Base-by-base conservation (phyloP, 2,888 invertebrate species). In the Campoplex nolae region DNA sequence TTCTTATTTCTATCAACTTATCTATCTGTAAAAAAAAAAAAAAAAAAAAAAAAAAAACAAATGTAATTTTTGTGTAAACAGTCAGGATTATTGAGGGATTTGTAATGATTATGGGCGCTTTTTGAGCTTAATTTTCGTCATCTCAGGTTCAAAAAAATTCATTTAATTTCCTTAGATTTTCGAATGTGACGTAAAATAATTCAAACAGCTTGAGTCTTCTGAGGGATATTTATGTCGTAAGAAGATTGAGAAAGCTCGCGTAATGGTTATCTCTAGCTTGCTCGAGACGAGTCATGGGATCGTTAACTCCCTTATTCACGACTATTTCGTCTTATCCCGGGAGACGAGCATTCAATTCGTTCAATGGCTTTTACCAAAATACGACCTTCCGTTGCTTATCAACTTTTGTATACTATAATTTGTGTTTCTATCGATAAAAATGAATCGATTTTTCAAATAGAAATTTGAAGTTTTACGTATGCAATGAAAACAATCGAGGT, bases 251-350 rank as follows among this genome's bases (percentile, higher is more conserved):
- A 78, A 85, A 85, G 68, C 85, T 75, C 51, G 70, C 32, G 62
- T 68, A 67, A 68, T 56, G 70, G 67, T 86, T 71, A 82, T 83
- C 75, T 71, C 76, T 65, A 54, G 70, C 45, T 70, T n/a, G 42
- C 56, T 38, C 32, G 51, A 79, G 70, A 79, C 74, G 75, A 78
- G 68, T 38, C 78, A 45, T 38, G 68, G 67, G 83, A 83, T 79
- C 83, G 85, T 85, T 82, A 83, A 82, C 85, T 75, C 83, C 79
- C 75, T 86, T 83, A 85, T 82, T 82, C 85, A 82, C 78, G 82
- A 78, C 77, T 78, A 62, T 62, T 70, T 68, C 67, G 42, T 51
- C 54, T 77, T 23, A 38, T 54, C 51, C 45, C 62, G 2, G 16
- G 76, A 67, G 51, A 77, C 82, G 62, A 45, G 68, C 78, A 58